These are phyloP conservation scores for Cladorhizidae sp. DNA, from an alignment of 37 sponge, comb jelly and placozoan genomes.

Conservation along the genomic window DNA sequence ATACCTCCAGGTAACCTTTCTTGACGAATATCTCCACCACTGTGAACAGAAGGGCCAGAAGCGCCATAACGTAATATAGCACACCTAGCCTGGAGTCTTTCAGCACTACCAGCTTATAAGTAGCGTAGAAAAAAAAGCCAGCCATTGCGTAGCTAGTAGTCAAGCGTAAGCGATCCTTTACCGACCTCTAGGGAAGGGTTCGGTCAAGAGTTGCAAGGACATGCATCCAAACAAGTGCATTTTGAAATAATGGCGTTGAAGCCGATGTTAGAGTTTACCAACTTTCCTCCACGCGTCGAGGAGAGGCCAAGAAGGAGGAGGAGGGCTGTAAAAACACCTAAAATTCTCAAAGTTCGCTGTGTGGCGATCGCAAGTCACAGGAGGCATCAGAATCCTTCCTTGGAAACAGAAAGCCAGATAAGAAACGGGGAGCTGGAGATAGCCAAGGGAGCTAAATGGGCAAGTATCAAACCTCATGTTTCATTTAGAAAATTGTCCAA, in stretches of 20 bases:
- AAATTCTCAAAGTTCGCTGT: conserved; percentile 23
- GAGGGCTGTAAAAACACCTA: conserved; percentile 28
- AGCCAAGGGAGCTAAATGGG: not conserved
- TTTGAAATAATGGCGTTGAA: conserved; percentile 10
- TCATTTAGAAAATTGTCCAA: no score
- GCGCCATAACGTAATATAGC: conserved; percentile 65
- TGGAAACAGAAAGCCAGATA: not conserved
- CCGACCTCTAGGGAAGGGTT: no score
- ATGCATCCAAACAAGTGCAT: no score
- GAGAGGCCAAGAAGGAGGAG: conserved; percentile 10
- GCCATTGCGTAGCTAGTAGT: not conserved
- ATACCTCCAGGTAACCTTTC: conserved; percentile 79
- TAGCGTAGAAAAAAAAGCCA: conserved; percentile 60
- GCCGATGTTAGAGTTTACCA: conserved; percentile 38
- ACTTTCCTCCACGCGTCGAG: conserved; percentile 9
- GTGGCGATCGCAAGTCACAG: not conserved
- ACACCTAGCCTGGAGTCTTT: conserved; percentile 77
- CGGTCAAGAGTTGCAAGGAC: no score
- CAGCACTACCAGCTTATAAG: conserved; percentile 80
- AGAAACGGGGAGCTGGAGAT: not conserved
- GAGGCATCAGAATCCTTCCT: not conserved
- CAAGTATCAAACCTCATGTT: no score
- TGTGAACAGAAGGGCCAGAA: conserved; percentile 67
- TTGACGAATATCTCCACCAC: conserved; percentile 62
- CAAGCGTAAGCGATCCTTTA: not conserved